A percentile compares a stretch with the other conserved stretches of the same genome.
Conservation (phyloP, 2,113 vertebrate genomes). For the Pedionomus torquatus region DNA sequence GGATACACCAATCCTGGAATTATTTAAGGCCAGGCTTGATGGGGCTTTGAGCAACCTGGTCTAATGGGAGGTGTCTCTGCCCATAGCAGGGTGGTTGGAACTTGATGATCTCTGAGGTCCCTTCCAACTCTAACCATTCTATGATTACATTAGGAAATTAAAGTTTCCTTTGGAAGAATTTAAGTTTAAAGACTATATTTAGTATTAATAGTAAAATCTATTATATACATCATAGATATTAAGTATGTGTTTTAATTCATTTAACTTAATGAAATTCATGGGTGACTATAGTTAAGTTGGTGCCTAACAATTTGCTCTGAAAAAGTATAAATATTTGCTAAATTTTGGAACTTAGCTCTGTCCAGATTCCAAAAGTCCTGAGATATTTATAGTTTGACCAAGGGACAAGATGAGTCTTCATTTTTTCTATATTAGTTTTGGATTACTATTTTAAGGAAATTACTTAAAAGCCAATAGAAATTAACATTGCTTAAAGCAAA, state of each 20-base stretch:
- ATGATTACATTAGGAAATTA: not conserved
- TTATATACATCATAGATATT: not conserved
- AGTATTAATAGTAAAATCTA: not conserved
- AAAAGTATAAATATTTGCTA: not conserved
- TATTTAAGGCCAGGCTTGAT: no score
- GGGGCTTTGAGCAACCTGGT: no score
- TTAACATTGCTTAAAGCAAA: not conserved
- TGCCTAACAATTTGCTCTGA: not conserved
- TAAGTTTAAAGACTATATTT: not conserved
- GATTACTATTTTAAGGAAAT: not conserved
- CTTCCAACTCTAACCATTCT: no score
- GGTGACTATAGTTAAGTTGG: not conserved
- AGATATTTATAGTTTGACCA: not conserved
- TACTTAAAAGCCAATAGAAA: not conserved
- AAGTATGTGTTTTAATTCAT: not conserved
- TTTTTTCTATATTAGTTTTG: not conserved
- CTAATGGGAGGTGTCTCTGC: no score
- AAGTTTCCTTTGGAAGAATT: not conserved
- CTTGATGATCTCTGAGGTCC: no score
- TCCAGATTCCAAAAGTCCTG: not conserved
- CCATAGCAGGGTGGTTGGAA: no score
- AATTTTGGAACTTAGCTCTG: not conserved
- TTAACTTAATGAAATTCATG: not conserved
- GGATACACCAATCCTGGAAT: no score
- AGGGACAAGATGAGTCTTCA: not conserved